Percentiles rank a stretch among this genome's conserved stretches.
Evolutionary conservation across 2,888 invertebrate genomes (phyloP).

Genomic region (Troides helena): DNA sequence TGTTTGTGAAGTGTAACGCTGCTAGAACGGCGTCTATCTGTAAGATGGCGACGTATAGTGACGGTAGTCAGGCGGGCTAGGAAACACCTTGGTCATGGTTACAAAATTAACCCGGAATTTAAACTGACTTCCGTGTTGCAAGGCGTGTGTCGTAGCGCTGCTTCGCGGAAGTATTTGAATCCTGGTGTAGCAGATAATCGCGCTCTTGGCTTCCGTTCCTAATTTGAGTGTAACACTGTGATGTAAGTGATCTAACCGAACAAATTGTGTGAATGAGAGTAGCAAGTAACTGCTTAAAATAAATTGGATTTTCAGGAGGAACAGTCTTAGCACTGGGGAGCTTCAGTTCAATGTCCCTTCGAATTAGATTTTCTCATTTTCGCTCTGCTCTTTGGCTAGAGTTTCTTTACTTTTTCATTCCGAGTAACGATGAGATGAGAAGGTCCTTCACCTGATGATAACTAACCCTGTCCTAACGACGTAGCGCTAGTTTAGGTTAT

Average conservation of each 20-base stretch:
- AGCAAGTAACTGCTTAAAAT: slow-evolving; percentile 40
- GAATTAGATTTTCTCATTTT: no score
- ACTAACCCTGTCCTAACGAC: no score
- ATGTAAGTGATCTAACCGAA: slow-evolving; percentile 58
- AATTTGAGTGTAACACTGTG: slow-evolving; percentile 66
- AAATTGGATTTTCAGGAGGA: slow-evolving; percentile 49
- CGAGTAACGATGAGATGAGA: no score
- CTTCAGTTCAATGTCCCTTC: slow-evolving; percentile 19
- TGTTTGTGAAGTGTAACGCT: not conserved
- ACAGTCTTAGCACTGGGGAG: slow-evolving; percentile 38
- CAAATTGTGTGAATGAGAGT: slow-evolving; percentile 47
- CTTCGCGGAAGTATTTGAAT: no score
- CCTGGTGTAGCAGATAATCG: slow-evolving; percentile 34
- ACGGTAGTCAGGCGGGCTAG: no score
- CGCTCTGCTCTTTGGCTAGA: not conserved
- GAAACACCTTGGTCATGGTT: no score
- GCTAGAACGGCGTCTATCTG: not conserved
- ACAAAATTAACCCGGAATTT: no score
- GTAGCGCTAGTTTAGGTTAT: no score
- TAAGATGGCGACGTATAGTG: no score
- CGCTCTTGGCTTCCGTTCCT: slow-evolving; percentile 45
- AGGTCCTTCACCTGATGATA: no score
- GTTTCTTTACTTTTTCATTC: not conserved
- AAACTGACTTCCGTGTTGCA: no score
- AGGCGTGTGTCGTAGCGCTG: no score